phyloP scores from a whole-genome alignment of 2,113 vertebrate genomes.

The Nothoprocta pentlandii region DNA sequence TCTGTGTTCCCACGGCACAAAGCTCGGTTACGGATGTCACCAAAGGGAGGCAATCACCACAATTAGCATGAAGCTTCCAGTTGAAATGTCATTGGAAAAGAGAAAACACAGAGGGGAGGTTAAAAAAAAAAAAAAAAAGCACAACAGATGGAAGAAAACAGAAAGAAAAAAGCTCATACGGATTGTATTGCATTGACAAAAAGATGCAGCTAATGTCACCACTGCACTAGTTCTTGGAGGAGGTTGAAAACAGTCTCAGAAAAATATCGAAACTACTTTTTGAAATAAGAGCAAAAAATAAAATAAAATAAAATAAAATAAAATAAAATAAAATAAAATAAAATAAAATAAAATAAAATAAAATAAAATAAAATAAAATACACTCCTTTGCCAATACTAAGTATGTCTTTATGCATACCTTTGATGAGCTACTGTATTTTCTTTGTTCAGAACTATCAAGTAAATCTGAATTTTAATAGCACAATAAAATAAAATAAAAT shows the following conservation, averaged over 20 bases:
- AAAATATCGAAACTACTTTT: neutral
- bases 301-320: neutral
- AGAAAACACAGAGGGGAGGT: slow-evolving; percentile 17
- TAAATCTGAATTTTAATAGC: neutral
- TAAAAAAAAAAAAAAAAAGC: neutral
- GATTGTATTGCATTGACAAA: neutral
- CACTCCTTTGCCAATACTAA: neutral
- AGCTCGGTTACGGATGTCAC: slow-evolving; percentile 39
- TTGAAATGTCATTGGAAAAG: slow-evolving; percentile 41
- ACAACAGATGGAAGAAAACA: neutral
- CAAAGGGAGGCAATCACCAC: slow-evolving; percentile 10
- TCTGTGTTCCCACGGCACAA: slow-evolving; percentile 63
- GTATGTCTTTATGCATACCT: neutral
- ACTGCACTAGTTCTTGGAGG: neutral
- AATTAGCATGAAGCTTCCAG: slow-evolving; percentile 31
- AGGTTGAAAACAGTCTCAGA: neutral
- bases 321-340: too few relatives aligned
- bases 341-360: too few relatives aligned
- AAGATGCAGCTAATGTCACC: neutral
- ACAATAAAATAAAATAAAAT: too few relatives aligned
- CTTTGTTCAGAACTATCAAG: neutral
- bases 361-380: too few relatives aligned
- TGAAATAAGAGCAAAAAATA: neutral
- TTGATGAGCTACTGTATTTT: neutral
- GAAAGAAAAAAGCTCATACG: neutral